Evolutionary conservation across 2,113 vertebrate genomes (phyloP), one percentile per base, ranked within the genome.

Genomic region (Leptodactylus fuscus): DNA sequence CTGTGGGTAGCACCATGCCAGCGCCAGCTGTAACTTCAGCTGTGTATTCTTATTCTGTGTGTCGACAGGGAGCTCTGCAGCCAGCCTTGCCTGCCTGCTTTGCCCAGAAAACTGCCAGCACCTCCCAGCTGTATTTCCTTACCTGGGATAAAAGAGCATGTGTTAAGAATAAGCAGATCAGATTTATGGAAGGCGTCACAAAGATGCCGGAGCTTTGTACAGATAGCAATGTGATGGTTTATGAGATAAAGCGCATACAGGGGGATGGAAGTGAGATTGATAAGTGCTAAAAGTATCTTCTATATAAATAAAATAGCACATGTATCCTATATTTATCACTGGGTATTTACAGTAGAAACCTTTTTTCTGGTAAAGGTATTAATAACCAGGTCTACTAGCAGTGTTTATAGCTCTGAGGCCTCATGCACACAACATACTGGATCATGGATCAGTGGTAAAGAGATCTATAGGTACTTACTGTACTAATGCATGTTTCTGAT

Each of bases 1-100:
- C 49, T 58, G 77, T 81, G 84, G 77, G 83, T 32, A 86, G 77
- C 20, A 69, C 84, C 84, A 86, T 71, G 77, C 77, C 84, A 81
- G 77, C 67, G 51, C 76, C 84, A 86, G 84, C 76, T 85, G 84
- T 81, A 81, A 60, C 76, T 73, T 71, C 84, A 86, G 76, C 76
- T 86, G 84, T 79, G 76, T 81, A 78, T 60, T 77, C 32, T 58
- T 86, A 6, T 51, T 86, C 65, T 73, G 76, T 44, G 36, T 51
- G 67, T 73, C 84, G 44, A 46, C 77, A 81, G 84, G 76, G 76
- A 85, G 62, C 32, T 65, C 32, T 24, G 46, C 74, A 78, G 83
- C 62, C 73, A 79, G 46, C 34, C 76, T 18, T 38, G 22, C 46
- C 83, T n/a, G 13, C 44, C 73, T 58, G 46, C 29, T 58, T 65